Evolutionary conservation across 1,140 invertebrate species (phyloP).

Genomic region (Rhyacophila brunnea): DNA sequence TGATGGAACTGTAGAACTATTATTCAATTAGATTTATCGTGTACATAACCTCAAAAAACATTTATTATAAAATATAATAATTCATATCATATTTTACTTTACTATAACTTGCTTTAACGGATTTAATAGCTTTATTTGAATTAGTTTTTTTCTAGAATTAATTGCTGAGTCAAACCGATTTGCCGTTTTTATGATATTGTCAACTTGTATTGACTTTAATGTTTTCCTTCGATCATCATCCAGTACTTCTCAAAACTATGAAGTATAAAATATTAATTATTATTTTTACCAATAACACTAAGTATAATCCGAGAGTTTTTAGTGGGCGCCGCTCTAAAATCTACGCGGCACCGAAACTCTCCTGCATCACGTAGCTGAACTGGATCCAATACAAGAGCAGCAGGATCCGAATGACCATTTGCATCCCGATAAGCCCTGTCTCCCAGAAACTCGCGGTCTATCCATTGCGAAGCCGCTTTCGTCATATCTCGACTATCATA

Average conservation of each 20-base stretch:
- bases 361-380: conserved; percentile 70
- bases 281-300: conserved; percentile 72
- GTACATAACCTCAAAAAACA: no score
- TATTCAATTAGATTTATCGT: no score
- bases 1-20: no score
- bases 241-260: background rate
- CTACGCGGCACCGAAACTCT: conserved; percentile 75
- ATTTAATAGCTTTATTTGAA: no score
- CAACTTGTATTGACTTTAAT: background rate
- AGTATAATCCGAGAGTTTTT: conserved; percentile 75
- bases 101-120: no score
- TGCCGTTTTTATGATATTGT: no score
- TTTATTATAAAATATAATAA: no score
- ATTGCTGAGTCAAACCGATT: no score
- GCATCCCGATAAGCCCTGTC: conserved; percentile 64
- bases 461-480: conserved; percentile 74
- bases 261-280: background rate
- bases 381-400: conserved; percentile 71
- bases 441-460: conserved; percentile 51
- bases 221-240: background rate
- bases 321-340: conserved; percentile 79
- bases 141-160: background rate
- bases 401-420: conserved; percentile 74
- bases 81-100: no score
- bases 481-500: conserved; percentile 75